Percentiles rank a stretch among this genome's conserved stretches.
Evolutionary conservation across 2,888 invertebrate species (phyloP).

Genomic region (Mythimna loreyi): DNA sequence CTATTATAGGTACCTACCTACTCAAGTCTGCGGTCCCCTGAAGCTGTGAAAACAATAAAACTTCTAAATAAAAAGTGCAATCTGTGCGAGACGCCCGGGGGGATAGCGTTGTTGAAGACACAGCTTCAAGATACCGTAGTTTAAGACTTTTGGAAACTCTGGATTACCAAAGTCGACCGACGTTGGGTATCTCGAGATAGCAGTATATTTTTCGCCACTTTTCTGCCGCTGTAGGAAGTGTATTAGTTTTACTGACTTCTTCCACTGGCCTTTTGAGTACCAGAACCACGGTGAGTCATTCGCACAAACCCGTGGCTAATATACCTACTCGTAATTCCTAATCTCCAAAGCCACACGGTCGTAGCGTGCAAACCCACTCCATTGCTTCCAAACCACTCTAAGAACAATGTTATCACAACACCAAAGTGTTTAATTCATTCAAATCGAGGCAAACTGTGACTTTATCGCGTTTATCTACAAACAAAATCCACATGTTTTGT

Average conservation of each 20-base stretch:
- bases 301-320: not conserved
- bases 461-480: slow-evolving; percentile 58
- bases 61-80: no score
- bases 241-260: no score
- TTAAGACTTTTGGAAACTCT: not conserved
- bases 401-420: slow-evolving; percentile 56
- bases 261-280: no score
- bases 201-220: no score
- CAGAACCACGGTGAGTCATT: no score
- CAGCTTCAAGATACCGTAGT: slow-evolving; percentile 95
- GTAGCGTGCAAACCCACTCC: slow-evolving; percentile 11
- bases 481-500: slow-evolving; percentile 41
- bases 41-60: no score
- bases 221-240: no score
- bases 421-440: slow-evolving; percentile 48
- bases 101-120: slow-evolving; percentile 94
- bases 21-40: no score
- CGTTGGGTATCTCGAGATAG: no score
- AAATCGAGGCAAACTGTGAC: slow-evolving; percentile 38
- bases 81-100: slow-evolving; percentile 94
- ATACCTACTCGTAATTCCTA: not conserved
- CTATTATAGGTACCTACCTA: no score
- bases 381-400: slow-evolving; percentile 1
- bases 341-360: slow-evolving; percentile 3
- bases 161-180: slow-evolving; percentile 63